Percentiles rank a stretch among this genome's conserved stretches.
Evolutionary conservation across 1,140 invertebrate genomes (phyloP).

Genomic region (Meloidogyne hapla): DNA sequence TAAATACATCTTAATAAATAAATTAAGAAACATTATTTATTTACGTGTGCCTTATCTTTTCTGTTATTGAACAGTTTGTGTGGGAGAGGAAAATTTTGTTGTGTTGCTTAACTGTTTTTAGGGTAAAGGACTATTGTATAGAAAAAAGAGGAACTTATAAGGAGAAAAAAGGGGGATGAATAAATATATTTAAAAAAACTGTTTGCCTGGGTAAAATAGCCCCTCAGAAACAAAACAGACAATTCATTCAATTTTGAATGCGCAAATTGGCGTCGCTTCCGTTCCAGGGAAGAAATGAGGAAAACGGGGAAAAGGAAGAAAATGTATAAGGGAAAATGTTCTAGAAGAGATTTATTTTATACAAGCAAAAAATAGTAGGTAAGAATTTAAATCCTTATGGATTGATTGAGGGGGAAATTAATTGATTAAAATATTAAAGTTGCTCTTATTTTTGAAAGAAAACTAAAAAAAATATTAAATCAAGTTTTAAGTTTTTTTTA

Average conservation of each 20-base stretch:
- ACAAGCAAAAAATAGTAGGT: conserved; percentile 2
- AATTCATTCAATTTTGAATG: conserved; percentile 28
- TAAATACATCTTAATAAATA: too few species aligned
- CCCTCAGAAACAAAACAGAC: not conserved
- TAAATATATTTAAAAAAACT: not conserved
- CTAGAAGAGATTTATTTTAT: not conserved
- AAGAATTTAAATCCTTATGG: too few species aligned
- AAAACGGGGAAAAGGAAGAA: not conserved
- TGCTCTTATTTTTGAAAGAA: too few species aligned
- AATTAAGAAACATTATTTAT: too few species aligned
- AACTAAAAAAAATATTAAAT: too few species aligned
- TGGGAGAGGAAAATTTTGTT: not conserved
- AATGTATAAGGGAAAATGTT: not conserved
- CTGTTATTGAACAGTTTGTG: not conserved
- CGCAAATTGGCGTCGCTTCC: conserved; percentile 33
- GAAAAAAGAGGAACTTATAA: not conserved
- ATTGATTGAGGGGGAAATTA: too few species aligned
- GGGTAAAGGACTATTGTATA: not conserved
- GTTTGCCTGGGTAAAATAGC: not conserved
- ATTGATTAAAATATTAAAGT: too few species aligned
- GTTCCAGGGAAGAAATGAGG: not conserved
- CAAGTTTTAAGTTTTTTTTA: too few species aligned
- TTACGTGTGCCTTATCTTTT: too few species aligned
- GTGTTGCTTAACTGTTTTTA: not conserved
- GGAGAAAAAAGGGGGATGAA: not conserved